Conservation (phyloP, 2,797 vertebrate species). For the Myripristis jacobus region DNA sequence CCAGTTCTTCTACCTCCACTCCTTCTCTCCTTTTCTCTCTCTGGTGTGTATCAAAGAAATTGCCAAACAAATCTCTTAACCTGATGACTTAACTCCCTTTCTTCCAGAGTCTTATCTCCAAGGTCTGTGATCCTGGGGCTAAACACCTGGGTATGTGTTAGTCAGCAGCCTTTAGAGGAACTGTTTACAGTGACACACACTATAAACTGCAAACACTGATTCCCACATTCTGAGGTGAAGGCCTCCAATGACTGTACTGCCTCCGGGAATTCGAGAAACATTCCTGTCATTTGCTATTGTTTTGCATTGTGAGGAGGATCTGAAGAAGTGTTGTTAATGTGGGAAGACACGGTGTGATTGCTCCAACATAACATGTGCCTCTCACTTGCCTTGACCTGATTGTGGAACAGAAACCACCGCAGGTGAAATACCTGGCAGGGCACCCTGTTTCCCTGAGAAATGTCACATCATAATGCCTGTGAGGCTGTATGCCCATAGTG, state of each 20-base stretch:
- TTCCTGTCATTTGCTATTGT: conserved; percentile 46
- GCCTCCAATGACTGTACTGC: conserved; percentile 17
- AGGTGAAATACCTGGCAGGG: conserved; percentile 46
- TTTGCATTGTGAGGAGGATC: background rate
- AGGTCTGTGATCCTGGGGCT: background rate
- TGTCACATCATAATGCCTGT: conserved; percentile 24
- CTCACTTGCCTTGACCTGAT: conserved; percentile 66
- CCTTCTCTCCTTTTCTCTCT: background rate
- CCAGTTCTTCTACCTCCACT: background rate
- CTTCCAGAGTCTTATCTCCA: background rate
- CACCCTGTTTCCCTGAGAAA: conserved; percentile 37
- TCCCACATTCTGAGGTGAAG: conserved; percentile 45
- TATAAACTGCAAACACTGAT: conserved; percentile 45
- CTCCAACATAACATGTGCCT: conserved; percentile 21
- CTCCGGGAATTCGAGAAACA: conserved; percentile 44
- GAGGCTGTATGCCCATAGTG: too few relatives aligned
- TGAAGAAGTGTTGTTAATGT: conserved; percentile 37
- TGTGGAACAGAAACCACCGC: conserved; percentile 47
- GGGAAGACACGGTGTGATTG: conserved; percentile 44
- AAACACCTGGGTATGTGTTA: conserved; percentile 43
- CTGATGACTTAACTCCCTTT: background rate
- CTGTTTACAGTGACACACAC: conserved; percentile 44
- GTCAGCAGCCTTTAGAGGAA: conserved; percentile 40
- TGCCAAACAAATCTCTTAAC: background rate
- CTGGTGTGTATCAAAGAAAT: conserved; percentile 1